These are phyloP conservation scores for Zapus hudsonius DNA, from an alignment of 2,113 vertebrate genomes.

Conservation along the genomic window DNA sequence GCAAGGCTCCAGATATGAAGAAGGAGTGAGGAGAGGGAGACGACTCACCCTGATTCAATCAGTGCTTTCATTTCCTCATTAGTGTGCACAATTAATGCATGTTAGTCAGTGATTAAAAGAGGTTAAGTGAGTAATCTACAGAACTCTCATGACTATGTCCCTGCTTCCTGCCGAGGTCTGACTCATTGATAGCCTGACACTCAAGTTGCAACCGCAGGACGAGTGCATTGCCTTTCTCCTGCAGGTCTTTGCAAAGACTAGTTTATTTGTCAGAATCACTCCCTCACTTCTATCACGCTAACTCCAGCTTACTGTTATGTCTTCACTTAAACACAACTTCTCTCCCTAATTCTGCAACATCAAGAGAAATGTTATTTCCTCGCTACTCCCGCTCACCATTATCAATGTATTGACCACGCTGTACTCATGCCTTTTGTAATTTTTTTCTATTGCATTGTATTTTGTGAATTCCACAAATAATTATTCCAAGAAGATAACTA, in stretches of 20 bases:
- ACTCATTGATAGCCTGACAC: background rate
- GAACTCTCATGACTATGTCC: accelerated
- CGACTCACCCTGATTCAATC: background rate
- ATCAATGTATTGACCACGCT: background rate
- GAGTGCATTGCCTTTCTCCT: background rate
- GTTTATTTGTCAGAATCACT: background rate
- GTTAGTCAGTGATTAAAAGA: background rate
- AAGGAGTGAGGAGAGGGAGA: background rate
- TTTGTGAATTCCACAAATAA: slow-evolving; percentile 50
- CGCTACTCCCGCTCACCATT: background rate
- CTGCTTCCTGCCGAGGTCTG: background rate
- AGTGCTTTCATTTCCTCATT: background rate
- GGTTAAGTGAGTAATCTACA: background rate
- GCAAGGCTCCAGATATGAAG: background rate
- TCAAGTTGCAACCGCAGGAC: background rate
- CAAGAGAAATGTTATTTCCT: background rate
- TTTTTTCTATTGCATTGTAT: slow-evolving; percentile 35
- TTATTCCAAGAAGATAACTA: slow-evolving; percentile 3
- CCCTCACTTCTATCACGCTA: background rate
- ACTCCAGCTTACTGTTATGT: slow-evolving; percentile 16
- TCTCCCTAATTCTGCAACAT: background rate
- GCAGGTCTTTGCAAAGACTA: background rate
- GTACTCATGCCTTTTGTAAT: background rate
- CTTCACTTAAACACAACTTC: slow-evolving; percentile 3
- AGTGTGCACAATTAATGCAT: background rate